These are phyloP conservation scores for Erebia epiphron DNA, from an alignment of 2,888 invertebrate species.

Conservation along the genomic window DNA sequence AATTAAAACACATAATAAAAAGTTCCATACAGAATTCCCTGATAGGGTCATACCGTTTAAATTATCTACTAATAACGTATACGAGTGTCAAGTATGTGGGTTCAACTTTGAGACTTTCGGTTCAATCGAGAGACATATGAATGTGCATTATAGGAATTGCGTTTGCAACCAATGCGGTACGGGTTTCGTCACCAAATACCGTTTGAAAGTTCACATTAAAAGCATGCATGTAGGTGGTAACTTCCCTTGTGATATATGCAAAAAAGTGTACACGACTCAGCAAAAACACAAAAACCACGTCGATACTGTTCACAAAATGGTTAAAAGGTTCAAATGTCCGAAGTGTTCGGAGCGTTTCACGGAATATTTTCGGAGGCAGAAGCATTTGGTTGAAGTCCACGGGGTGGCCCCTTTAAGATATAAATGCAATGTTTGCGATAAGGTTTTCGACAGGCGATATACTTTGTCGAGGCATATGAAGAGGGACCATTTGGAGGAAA, in stretches of 20 bases:
- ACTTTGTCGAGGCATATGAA: slow-evolving; percentile 66
- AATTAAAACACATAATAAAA: slow-evolving; percentile 58
- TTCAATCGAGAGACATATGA: slow-evolving; percentile 72
- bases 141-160: slow-evolving; percentile 68
- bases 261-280: slow-evolving; percentile 57
- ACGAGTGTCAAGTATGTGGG: slow-evolving; percentile 64
- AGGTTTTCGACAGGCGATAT: slow-evolving; percentile 49
- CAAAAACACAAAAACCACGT: slow-evolving; percentile 66
- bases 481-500: slow-evolving; percentile 64
- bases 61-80: slow-evolving; percentile 50
- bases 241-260: slow-evolving; percentile 62
- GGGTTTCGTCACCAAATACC: slow-evolving; percentile 66
- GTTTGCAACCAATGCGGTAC: slow-evolving; percentile 69
- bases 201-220: slow-evolving; percentile 66
- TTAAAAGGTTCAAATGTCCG: slow-evolving; percentile 64
- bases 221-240: slow-evolving; percentile 60
- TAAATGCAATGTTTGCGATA: slow-evolving; percentile 64
- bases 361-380: slow-evolving; percentile 67
- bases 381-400: slow-evolving; percentile 64
- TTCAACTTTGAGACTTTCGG: slow-evolving; percentile 70
- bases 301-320: slow-evolving; percentile 59
- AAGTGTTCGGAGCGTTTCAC: slow-evolving; percentile 65
- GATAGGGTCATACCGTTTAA: slow-evolving; percentile 70
- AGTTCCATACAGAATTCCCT: slow-evolving; percentile 52
- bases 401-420: slow-evolving; percentile 61